Evolutionary conservation across 2,888 invertebrate species (phyloP).

Genomic region (Drosophila siamana): DNA sequence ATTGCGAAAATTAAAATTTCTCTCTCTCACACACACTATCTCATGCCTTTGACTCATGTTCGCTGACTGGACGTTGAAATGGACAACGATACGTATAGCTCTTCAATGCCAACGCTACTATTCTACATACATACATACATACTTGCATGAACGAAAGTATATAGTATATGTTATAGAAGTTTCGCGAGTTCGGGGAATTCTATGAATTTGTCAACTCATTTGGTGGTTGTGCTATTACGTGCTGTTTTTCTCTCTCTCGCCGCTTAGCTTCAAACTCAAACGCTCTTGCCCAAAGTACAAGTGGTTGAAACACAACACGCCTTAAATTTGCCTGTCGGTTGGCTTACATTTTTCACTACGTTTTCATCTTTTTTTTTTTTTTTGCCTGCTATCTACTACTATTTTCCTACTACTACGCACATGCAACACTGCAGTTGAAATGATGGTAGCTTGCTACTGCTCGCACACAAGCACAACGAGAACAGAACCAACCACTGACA

Average conservation of each 20-base stretch:
- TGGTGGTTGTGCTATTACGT: constrained; percentile 33
- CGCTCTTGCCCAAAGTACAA: constrained; percentile 41
- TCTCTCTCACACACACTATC: constrained; percentile 9
- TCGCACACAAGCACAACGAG: constrained; percentile 35
- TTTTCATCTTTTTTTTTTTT: constrained; percentile 5
- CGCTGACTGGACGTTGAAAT: constrained; percentile 55
- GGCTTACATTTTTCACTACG: constrained; percentile 30
- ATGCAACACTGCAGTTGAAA: constrained; percentile 72
- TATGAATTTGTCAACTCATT: constrained; percentile 14
- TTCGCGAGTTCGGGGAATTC: constrained; percentile 29
- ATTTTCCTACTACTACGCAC: constrained; percentile 46
- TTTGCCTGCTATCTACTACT: constrained; percentile 54
- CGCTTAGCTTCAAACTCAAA: constrained; percentile 7
- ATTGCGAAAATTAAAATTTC: constrained; percentile 43
- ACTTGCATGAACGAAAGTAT: not conserved
- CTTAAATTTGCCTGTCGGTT: constrained; percentile 54
- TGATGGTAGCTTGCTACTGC: constrained; percentile 49
- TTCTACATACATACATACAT: constrained; percentile 9
- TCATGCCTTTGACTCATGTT: constrained; percentile 54
- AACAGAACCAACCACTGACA: constrained; percentile 66
- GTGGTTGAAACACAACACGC: constrained; percentile 57
- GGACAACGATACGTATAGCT: constrained; percentile 50
- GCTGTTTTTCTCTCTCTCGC: constrained; percentile 15
- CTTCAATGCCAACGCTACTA: constrained; percentile 30
- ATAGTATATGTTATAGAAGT: constrained; percentile 18